These are phyloP conservation scores for Micronisus gabar DNA, from an alignment of 2,113 vertebrate genomes.

Conservation along the genomic window DNA sequence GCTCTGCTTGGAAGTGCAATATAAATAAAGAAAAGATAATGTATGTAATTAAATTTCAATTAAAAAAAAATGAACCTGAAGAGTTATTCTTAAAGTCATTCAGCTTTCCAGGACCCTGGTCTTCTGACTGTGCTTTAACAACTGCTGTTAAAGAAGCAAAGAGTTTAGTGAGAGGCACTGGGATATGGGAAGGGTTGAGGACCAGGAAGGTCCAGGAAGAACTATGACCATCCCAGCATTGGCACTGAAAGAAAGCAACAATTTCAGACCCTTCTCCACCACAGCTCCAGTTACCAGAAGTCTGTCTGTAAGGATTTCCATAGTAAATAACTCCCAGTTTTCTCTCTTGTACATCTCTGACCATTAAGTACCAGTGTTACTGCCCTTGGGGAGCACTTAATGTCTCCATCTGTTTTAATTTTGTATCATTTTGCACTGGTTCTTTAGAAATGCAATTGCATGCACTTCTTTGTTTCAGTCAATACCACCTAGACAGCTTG, in stretches of 20 bases:
- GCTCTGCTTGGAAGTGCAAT: neutral
- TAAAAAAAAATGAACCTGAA: neutral
- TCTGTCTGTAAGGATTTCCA: neutral
- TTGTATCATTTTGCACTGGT: constrained; percentile 39
- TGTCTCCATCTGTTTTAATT: constrained; percentile 61
- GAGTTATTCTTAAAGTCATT: neutral
- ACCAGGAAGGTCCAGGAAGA: neutral
- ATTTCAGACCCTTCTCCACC: neutral
- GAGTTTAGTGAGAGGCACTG: neutral
- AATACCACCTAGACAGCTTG: constrained; percentile 42
- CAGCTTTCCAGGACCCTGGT: neutral
- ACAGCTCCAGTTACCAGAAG: neutral
- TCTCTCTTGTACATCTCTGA: constrained; percentile 27
- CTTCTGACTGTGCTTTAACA: neutral
- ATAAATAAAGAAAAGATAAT: neutral
- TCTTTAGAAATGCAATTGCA: constrained; percentile 63
- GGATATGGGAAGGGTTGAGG: neutral
- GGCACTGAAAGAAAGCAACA: neutral
- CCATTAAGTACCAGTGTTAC: constrained; percentile 20
- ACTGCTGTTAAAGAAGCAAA: neutral
- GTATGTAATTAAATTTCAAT: neutral
- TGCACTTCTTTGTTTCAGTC: constrained; percentile 53
- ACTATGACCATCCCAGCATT: neutral
- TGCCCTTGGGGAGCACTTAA: constrained; percentile 44
- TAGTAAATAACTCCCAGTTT: constrained; percentile 27